Conservation (phyloP, 35 echinoderm and acorn worm genomes). For the Anneissia japonica region DNA sequence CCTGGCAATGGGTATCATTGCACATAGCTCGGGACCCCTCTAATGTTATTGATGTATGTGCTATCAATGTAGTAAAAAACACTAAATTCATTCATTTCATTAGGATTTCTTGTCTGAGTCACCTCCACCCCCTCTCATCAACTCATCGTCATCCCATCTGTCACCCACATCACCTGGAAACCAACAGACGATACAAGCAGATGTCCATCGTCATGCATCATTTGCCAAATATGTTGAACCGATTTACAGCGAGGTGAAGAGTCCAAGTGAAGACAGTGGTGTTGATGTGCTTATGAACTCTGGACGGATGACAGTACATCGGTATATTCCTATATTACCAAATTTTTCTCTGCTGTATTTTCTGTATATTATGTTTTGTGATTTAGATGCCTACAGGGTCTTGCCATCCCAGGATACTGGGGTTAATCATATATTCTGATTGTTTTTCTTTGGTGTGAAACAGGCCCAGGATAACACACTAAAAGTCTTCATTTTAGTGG, state of each 20-base stretch:
- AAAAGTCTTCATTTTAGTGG: too few species aligned
- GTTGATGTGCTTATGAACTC: conserved; percentile 58
- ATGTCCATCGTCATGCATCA: conserved; percentile 69
- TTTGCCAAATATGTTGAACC: conserved; percentile 49
- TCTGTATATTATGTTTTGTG: too few species aligned
- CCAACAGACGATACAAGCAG: conserved; percentile 59
- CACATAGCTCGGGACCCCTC: too few species aligned
- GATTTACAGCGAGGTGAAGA: conserved; percentile 66
- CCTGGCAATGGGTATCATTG: too few species aligned
- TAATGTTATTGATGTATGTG: too few species aligned
- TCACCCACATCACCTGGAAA: conserved; percentile 50
- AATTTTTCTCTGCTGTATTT: too few species aligned
- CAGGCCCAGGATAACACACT: too few species aligned
- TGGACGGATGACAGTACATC: not conserved
- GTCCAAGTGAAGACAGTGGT: conserved; percentile 93
- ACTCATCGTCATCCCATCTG: conserved; percentile 41
- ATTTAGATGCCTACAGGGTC: too few species aligned
- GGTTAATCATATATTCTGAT: too few species aligned
- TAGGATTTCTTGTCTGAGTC: conserved; percentile 72
- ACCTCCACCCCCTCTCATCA: conserved; percentile 35
- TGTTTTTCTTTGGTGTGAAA: too few species aligned
- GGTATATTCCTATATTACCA: not conserved
- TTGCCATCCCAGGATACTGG: too few species aligned
- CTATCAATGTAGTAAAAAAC: too few species aligned
- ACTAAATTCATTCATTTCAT: not conserved